Base-by-base conservation (phyloP, 30 jellyfish, hydroid and myxozoan species). In the Aurelia coerulea region DNA sequence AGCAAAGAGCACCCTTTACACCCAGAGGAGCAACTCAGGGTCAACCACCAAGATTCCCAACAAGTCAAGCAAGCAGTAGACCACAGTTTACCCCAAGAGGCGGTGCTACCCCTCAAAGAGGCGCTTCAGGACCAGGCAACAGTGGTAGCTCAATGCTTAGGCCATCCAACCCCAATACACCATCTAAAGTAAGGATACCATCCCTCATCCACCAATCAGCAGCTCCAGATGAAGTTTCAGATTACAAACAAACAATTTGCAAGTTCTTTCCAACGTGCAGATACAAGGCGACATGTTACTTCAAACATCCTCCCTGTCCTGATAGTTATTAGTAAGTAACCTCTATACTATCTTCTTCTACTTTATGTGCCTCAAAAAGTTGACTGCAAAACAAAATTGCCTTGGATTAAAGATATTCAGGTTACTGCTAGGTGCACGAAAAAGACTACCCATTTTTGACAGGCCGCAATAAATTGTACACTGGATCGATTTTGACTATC, bases 231-330 rank as follows among this genome's bases (percentile, higher is more conserved):
- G 73, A 72, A 12, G 34, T 49, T 31, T 10, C 77, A 8, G 68
- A 60, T 6, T 42, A 32, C 39, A 66, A 70, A 32, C 34, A 31
- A 34, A 62, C 60, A 49, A 51, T 29, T 11, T 94, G 98, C 85
- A 84, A 81, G 66, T 86, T 75, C 65, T 94, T 88, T 68, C 98
- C 98, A 13, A 72, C 77, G 52, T 94, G 98, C 74, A 71, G 83
- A 49, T 84, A 12, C 78, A 91, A 94, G 18, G 62, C 62, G 14
- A 49, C 79, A 7, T 94, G 98, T 77, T 53, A 83, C 31, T 88
- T 52, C 89, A 87, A 73, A 35, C 98, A 94, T 74, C 97, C 96
- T 12, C 77, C 68, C 2, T 94, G 98, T 63, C 88, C 96, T 7
- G 75, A 54, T 31, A 74, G 77, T 17, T 14, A 63, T 1, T 54